Evolutionary conservation across 2,888 invertebrate genomes (phyloP), one percentile per base, ranked within the genome.

Genomic region (Bombylius discolor): DNA sequence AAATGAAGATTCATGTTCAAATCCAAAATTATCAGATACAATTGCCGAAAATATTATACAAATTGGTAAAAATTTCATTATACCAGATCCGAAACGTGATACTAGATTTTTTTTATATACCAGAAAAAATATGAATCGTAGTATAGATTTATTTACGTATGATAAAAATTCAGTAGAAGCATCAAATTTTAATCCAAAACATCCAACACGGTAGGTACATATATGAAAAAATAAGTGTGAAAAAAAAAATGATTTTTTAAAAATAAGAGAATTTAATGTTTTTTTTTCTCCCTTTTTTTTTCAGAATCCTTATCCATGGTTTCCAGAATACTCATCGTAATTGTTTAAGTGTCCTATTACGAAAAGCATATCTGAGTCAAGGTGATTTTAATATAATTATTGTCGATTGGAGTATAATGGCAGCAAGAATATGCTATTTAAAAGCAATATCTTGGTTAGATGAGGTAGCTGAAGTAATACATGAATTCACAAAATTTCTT

Each of bases 401-500:
- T 12, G 47, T 55, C 12, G 50, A 55, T 46, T 55, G 55, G 55
- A 46, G n/a, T 14, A 7, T 46, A 7, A 46, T 46, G 34, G 5
- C 34, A 36, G 5, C 34, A 3, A 1, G 8, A 3, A 7, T 36
- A 7, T 5, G 8, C 8, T 36, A 36, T 36, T 36, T 7, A 7
- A 36, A 5, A 7, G 34, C 8, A 5, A 8, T 36, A 1, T 7
- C 34, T 36, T 36, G 34, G 34, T 36, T 36, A 36, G 34, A 8
- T 7, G 8, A 36, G 1, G 34, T 36, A 7, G 34, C 34, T 36
- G 7, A 36, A 7, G 8, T 36, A 7, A 36, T 36, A 7, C 5
- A 36, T 36, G 51, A 34, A 0, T 60, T 71, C 13, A 58, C 71
- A 5, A 66, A 72, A 51, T 70, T 67, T 53, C 66, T 81, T 72